Evolutionary conservation across 2,888 invertebrate species (phyloP).

Genomic region (Drosophila merina): DNA sequence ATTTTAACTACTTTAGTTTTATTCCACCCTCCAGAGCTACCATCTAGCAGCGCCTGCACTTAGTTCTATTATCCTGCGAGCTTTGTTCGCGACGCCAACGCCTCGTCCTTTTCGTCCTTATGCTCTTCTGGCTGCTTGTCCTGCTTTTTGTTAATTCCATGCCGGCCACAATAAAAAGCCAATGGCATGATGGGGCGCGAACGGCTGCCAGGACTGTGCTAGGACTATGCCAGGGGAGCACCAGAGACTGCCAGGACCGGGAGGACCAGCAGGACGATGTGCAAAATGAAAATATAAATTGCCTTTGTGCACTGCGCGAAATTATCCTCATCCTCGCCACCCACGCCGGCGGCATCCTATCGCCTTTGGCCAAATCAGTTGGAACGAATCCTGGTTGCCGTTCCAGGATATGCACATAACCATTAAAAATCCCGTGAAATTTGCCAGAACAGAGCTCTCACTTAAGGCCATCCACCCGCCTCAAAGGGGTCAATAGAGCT

Average conservation of each 20-base stretch:
- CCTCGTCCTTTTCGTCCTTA: constrained; percentile 13
- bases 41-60: constrained; percentile 58
- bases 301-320: constrained; percentile 48
- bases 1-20: constrained; percentile 78
- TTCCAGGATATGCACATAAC: constrained; percentile 1
- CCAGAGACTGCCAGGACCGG: not conserved
- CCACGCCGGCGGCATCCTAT: not conserved
- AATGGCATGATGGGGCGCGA: constrained; percentile 40
- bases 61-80: constrained; percentile 64
- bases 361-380: constrained; percentile 4
- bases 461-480: not conserved
- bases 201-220: constrained; percentile 27
- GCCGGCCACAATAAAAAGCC: constrained; percentile 59
- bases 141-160: constrained; percentile 62
- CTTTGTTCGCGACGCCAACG: constrained; percentile 52
- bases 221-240: not conserved
- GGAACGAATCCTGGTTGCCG: not conserved
- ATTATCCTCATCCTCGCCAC: constrained; percentile 12
- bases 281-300: constrained; percentile 69
- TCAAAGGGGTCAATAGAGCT: not conserved
- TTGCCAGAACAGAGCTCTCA: not conserved
- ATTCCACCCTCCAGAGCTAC: constrained; percentile 38
- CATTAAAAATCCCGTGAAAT: not conserved
- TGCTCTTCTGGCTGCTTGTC: constrained; percentile 1
- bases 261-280: constrained; percentile 2